Evolutionary conservation across 2,888 invertebrate species (phyloP), one percentile per base, ranked within the genome.

Genomic region (Euproctis similis): DNA sequence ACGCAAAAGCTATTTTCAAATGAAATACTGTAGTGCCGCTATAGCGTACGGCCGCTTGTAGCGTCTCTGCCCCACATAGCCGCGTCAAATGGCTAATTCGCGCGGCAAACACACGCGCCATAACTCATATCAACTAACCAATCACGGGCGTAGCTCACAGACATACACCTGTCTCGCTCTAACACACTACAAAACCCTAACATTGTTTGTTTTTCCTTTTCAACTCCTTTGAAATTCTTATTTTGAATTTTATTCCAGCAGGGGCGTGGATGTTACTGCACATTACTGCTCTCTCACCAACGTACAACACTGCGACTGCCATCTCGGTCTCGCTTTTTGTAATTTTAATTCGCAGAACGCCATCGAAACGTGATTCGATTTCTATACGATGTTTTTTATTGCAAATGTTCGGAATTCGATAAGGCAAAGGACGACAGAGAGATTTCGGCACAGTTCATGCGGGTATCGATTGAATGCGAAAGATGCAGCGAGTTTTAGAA

Each of bases 191-290:
- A 75, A 77, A n/a, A 72, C 70, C 67, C 59, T 59, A 66, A 56
- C 65, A 66, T 46, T 71, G 72, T 78, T 77, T 77, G 73, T 77
- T 81, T 78, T 77, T 77, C 76, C 71, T 78, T 82, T 78, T 80
- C 4, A 68, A 70, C 69, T 75, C 72, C 71, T 77, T 80, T 73
- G 75, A 80, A 82, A n/a, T 78, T 81, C 80, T 82, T 82, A 81
- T 82, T 84, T 81, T 76, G 75, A 80, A 78, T 76, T 81, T 80
- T 80, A 80, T 78, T 78, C 74, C 68, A 64, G 66, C 71, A 75
- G 82, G 85, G 86, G 86, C 85, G 85, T 77, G 81, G 75, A 82
- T 77, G 81, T n/a, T n/a, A n/a, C 77, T 87, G 87, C 86, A 87
- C 84, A 84, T 74, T 78, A 68, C 74, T 74, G 77, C 86, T 65